A percentile compares a stretch with the other conserved stretches of the same genome.
These are phyloP conservation scores for Apamea epomidion DNA, from an alignment of 2,888 invertebrate species.

Conservation along the genomic window DNA sequence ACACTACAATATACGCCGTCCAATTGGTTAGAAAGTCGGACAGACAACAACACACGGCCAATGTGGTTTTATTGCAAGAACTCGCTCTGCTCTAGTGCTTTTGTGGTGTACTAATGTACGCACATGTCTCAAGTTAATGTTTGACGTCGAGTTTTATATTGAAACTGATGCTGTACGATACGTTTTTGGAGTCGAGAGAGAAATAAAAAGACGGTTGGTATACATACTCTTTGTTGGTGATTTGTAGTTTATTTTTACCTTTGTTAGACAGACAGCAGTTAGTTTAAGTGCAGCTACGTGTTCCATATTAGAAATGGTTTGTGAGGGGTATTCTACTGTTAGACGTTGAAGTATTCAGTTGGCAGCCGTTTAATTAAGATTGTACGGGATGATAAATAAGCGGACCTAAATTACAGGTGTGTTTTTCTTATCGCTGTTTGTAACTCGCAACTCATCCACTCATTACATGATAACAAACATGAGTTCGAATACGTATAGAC, in stretches of 20 bases:
- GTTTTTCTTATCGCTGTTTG: constrained; percentile 44
- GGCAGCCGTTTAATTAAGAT: constrained; percentile 48
- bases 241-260: constrained; percentile 24
- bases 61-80: constrained; percentile 80
- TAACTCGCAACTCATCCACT: constrained; percentile 21
- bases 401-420: constrained; percentile 39
- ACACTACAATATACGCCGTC: constrained; percentile 65
- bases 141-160: constrained; percentile 59
- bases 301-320: neutral
- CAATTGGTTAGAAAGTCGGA: constrained; percentile 79
- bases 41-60: constrained; percentile 75
- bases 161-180: constrained; percentile 43
- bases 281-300: neutral
- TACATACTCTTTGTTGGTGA: neutral
- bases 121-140: constrained; percentile 69
- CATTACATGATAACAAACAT: constrained; percentile 31
- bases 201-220: constrained; percentile 19
- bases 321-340: constrained; percentile 23
- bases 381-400: constrained; percentile 40
- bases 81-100: constrained; percentile 81
- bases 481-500: neutral
- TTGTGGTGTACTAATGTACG: constrained; percentile 78
- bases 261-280: neutral
- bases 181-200: constrained; percentile 18
- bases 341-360: constrained; percentile 12